Base-by-base conservation (phyloP, 2,113 vertebrate genomes). In the Odobenus rosmarus region DNA sequence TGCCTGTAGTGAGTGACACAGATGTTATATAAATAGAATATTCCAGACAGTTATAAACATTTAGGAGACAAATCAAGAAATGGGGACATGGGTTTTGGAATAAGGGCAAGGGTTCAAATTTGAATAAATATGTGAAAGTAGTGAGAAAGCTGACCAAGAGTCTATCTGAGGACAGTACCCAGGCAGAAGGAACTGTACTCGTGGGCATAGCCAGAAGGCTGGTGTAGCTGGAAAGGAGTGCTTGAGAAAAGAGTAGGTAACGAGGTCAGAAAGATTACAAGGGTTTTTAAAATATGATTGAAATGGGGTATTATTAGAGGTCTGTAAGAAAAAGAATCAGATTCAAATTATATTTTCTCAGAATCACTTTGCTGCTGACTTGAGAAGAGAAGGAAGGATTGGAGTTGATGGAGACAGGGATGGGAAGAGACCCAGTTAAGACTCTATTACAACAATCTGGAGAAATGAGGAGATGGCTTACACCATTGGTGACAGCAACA, bases 351-450 rank as follows among this genome's bases (percentile, higher is more conserved):
- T 1, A 76, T 88, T 76, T 64, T 55, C 4, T 55, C 3, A 51
- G 24, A 39, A 85, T 71, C 49, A 18, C 28, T 88, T 18, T 53
- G 10, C 14, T 72, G 4, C 10, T 49, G 36, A 49, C 16, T 16
- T 88, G 28, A 82, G 67, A 82, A 28, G 15, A 82, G 46, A 8
- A 14, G 53, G n/a, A 36, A 72, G 23, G 11, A 36, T 28, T 39
- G 3, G 14, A 1, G 4, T 61, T 13, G 39, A 23, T 33, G 46
- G 14, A 51, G 39, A 1, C 13, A 10, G 2, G 5, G 5, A 7
- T 15, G 4, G 55, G n/a, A 57, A 49, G 21, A 91, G 57, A 67
- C 18, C 8, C 24, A 33, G 26, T 82, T 82, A 42, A 80, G 28
- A 61, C 21, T 21, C 28, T 5, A 15, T 85, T 53, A 77, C 3